Evolutionary conservation across 1,140 invertebrate species (phyloP).

Genomic region (Leptinotarsa texana): DNA sequence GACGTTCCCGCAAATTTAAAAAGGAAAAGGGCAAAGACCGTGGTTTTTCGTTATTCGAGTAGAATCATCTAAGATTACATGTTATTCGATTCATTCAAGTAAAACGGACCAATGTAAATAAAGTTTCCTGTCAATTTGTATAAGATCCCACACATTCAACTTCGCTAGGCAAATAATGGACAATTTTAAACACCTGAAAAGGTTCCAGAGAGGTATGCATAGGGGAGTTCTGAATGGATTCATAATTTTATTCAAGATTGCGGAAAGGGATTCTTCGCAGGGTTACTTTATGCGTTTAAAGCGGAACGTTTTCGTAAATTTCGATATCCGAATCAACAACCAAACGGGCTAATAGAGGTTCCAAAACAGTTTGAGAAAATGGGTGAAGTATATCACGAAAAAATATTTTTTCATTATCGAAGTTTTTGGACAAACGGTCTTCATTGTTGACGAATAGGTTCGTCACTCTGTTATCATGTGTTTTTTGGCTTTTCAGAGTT

Average conservation of each 20-base stretch:
- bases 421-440: too few relatives aligned
- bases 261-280: conserved; percentile 12
- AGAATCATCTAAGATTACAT: conserved; percentile 32
- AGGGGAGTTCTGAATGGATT: conserved; percentile 24
- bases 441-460: too few relatives aligned
- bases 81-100: conserved; percentile 32
- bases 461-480: too few relatives aligned
- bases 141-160: conserved; percentile 33
- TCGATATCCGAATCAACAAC: too few relatives aligned
- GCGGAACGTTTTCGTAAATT: background rate
- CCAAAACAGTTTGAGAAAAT: too few relatives aligned
- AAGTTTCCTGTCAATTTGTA: conserved; percentile 32
- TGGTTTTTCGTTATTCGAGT: conserved; percentile 27
- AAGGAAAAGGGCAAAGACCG: conserved; percentile 27
- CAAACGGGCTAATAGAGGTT: too few relatives aligned
- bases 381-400: too few relatives aligned
- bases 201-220: conserved; percentile 15
- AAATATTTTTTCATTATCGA: too few relatives aligned
- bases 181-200: conserved; percentile 27
- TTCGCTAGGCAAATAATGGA: conserved; percentile 25
- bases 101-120: conserved; percentile 31
- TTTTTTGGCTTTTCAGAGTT: too few relatives aligned
- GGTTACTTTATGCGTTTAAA: background rate
- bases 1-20: conserved; percentile 6
- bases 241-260: conserved; percentile 21